Base-by-base conservation (phyloP, 2,113 vertebrate genomes). In the Tychaedon coryphoeus region DNA sequence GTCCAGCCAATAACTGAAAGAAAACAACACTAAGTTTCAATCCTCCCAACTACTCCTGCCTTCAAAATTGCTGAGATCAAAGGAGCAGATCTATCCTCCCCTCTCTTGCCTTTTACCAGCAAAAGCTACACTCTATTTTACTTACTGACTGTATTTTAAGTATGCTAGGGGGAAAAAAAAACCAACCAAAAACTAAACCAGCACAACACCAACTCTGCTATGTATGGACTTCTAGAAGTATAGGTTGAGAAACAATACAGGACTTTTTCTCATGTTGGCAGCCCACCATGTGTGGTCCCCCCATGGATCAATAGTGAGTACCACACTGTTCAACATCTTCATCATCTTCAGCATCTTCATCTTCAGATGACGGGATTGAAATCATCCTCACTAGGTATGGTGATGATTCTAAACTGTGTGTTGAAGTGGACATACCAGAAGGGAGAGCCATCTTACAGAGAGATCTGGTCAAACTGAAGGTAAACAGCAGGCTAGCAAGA, bases 101-200 rank as follows among this genome's bases (percentile, higher is more conserved):
- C 4, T 42, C 6, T 48, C 29, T 36, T 64, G 31, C 14, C 15
- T 92, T 80, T 22, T 14, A 61, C 14, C 31, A 83, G 3, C 25
- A 61, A 51, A 86, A 78, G 54, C 14, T 54, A 47, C 14, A 31
- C 2, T 28, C 12, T 64, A 5, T 60, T 73, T 64, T 58, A 58
- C 10, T 82, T 53, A 50, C 29, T 42, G 15, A 48, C 17, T 60
- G 18, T 33, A 28, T 22, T 70, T 70, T 24, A 69, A 51, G 51
- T 57, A 82, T 7, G 2, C 5, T 45, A 7, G 6, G 8, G 13
- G 2, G 0, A 2, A 11, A 10, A 5, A 38, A 6, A 8, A 17
- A 2, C 10, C 40, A 40, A 40, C 47, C 4, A 31, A 71, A 9
- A 5, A 66, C 8, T 5, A 3, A 47, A 65, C 12, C 28, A 74